Evolutionary conservation across 2,113 vertebrate species (phyloP).

Genomic region (Gila orcuttii): DNA sequence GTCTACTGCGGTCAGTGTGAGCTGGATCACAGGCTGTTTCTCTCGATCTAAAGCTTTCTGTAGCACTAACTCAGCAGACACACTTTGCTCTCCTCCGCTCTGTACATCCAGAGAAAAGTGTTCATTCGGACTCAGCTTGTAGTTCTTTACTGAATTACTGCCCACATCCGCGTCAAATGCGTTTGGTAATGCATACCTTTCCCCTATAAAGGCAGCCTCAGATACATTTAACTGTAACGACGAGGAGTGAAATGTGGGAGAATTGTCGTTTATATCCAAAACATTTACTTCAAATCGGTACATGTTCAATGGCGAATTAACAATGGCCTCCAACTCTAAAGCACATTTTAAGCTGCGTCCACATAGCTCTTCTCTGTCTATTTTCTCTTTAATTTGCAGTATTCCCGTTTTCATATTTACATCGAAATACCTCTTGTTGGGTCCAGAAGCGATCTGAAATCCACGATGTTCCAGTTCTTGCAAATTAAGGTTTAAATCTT

Average conservation of each 20-base stretch:
- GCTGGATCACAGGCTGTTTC: constrained; percentile 56
- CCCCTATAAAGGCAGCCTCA: constrained; percentile 29
- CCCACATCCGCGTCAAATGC: constrained; percentile 44
- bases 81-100: constrained; percentile 36
- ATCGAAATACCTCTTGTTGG: constrained; percentile 55
- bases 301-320: constrained; percentile 49
- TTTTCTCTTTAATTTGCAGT: constrained; percentile 44
- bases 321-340: constrained; percentile 48
- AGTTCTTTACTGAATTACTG: constrained; percentile 46
- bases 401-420: constrained; percentile 52
- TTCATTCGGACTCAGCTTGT: constrained; percentile 49
- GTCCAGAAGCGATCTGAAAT: constrained; percentile 46
- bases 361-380: constrained; percentile 56
- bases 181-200: constrained; percentile 32
- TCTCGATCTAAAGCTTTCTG: constrained; percentile 68
- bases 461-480: constrained; percentile 37
- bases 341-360: constrained; percentile 36
- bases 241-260: constrained; percentile 32
- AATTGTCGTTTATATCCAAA: constrained; percentile 59
- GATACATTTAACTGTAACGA: constrained; percentile 23
- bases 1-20: constrained; percentile 63
- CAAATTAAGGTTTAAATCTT: constrained; percentile 50
- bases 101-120: constrained; percentile 56
- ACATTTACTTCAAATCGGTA: constrained; percentile 57
- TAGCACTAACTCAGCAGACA: constrained; percentile 56